Evolutionary conservation across 2,113 vertebrate genomes (phyloP), one percentile per base, ranked within the genome.

Genomic region (Labeo rohita): DNA sequence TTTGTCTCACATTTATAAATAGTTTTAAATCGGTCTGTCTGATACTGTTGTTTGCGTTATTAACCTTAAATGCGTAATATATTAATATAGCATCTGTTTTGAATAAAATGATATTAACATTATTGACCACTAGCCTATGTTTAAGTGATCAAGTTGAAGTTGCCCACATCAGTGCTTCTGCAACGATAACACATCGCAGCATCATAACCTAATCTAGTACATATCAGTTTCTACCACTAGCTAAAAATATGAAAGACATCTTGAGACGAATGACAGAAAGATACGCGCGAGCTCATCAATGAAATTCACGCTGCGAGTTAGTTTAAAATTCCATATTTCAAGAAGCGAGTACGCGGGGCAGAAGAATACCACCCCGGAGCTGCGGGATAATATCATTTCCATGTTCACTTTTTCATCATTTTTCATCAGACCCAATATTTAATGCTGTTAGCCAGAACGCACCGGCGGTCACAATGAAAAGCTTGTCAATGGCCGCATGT

Each of bases 401-500:
- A 80, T 72, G 85, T 86, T 86, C 68, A 86, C 75, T 87, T 85
- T 73, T 56, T 66, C 83, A 83, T 89, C 88, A 91, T 93, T 87
- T 88, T 85, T 92, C 90, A 89, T 89, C 63, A 73, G 66, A 43
- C 84, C 52, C 85, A 68, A 74, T 88, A 77, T 92, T 91, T 92
- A 92, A 91, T 89, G 90, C 86, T 89, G 86, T 90, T 91, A 85
- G 80, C 83, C 86, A 86, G 76, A 88, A 90, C 70, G 75, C 89
- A 84, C 78, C 82, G 66, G 82, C 80, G 83, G 85, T 90, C 92
- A 89, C 88, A 90, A 54, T 90, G 84, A 90, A 89, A 92, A 87
- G 65, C 75, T 87, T 85, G 54, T 90, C 90, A 75, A 50, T 73
- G 90, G 87, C 84, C 90, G 81, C 87, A 77, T 89, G 90, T 91